Percentiles rank a stretch among this genome's conserved stretches.
phyloP scores from a whole-genome alignment of 2,113 vertebrate genomes.

The Planiliza haematocheilus region DNA sequence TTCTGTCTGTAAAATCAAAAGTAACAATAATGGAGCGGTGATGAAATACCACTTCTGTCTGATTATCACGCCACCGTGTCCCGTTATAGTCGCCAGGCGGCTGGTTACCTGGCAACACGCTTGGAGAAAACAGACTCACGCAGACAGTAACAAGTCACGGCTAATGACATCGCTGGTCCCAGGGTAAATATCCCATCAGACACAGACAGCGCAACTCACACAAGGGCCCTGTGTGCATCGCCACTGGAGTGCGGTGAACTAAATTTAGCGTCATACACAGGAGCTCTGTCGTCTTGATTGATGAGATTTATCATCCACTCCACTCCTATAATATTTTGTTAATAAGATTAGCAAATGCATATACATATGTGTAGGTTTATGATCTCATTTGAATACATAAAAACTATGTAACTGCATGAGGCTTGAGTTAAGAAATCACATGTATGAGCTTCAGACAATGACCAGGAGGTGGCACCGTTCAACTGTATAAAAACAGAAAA shows the following conservation, averaged over 20 bases:
- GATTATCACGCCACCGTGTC: conserved; percentile 24
- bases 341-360: not conserved
- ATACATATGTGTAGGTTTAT: too few species aligned
- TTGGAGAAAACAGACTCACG: conserved; percentile 19
- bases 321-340: not conserved
- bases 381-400: too few species aligned
- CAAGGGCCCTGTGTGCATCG: not conserved
- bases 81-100: conserved; percentile 22
- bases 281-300: too few species aligned
- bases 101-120: conserved; percentile 54
- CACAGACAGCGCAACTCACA: conserved; percentile 4
- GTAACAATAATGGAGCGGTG: conserved; percentile 13
- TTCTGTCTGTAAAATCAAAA: conserved; percentile 1
- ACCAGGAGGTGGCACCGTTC: conserved; percentile 48
- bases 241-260: not conserved
- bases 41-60: conserved; percentile 31
- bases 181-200: conserved; percentile 34
- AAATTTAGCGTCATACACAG: not conserved
- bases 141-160: conserved; percentile 16
- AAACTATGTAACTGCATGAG: not conserved
- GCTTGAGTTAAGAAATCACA: not conserved
- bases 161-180: conserved; percentile 28
- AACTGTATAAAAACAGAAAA: conserved; percentile 2
- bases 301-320: too few species aligned
- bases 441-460: conserved; percentile 1